Base-by-base conservation (phyloP, 2,888 invertebrate genomes). In the Eupithecia pulchellata region DNA sequence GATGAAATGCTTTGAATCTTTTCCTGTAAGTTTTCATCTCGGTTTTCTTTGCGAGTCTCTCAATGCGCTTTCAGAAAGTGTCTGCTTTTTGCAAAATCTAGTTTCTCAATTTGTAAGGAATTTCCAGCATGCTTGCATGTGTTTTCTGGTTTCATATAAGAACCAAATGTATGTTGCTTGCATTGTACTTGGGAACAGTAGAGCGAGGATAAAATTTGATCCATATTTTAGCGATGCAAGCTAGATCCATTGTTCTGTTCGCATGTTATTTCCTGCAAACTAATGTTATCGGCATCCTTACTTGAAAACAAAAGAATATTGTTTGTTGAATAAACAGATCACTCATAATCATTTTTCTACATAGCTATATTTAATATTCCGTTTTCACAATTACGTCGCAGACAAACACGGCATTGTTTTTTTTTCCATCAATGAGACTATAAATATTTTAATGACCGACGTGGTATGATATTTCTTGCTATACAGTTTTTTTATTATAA, bases 1-100 rank as follows among this genome's bases (percentile, higher is more conserved):
- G 77, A 82, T 80, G 81, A 82, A 81, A 84, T 76, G 79, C 77
- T 87, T 83, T 85, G 85, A 84, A 82, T 82, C 75, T 77, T 79
- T 80, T 79, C 72, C 81, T 72, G 69, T 78, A 79, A 82, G 77
- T 82, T 84, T 84, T 82, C 79, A 78, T 76, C 77, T 79, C 77
- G 77, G 78, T 81, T 84, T 82, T 78, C 79, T 79, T 77, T 72
- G 77, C 77, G 69, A 76, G 76, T 75, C 80, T 81, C 78, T 82
- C 75, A 70, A 75, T 73, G 75, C 73, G 74, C 77, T 76, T 86
- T 86, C 81, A 82, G 72, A 80, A 77, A 68, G 75, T 73, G 76
- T 71, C 77, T 78, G 75, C 75, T 75, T 78, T 79, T 76, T 73
- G 68, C 75, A 62, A 72, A 69, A 76, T 73, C 69, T 62, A 68